Evolutionary conservation across 1,140 invertebrate species (phyloP).

Genomic region (Drosophila persimilis): DNA sequence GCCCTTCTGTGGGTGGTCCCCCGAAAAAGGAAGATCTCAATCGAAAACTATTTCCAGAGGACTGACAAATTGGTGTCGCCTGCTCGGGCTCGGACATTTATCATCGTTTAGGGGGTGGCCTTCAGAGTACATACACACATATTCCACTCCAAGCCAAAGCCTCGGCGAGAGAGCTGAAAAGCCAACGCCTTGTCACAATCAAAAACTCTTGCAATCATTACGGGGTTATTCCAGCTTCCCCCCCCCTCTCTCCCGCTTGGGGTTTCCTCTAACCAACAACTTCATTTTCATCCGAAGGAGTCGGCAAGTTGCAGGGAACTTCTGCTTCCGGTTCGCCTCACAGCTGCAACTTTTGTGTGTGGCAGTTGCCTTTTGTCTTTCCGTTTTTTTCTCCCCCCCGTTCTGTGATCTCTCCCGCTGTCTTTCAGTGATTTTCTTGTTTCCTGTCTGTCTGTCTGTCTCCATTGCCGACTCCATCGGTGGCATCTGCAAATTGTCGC

Average conservation of each 20-base stretch:
- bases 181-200: conserved; percentile 48
- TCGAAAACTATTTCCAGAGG: conserved; percentile 37
- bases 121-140: conserved; percentile 1
- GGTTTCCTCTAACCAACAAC: conserved; percentile 29
- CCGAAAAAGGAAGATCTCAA: conserved; percentile 31
- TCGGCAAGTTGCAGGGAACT: conserved; percentile 43
- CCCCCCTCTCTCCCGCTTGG: conserved; percentile 6
- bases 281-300: conserved; percentile 52
- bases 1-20: neutral
- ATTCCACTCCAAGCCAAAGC: neutral
- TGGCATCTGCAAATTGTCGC: conserved; percentile 66
- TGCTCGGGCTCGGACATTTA: conserved; percentile 52
- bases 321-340: conserved; percentile 47
- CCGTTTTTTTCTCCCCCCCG: neutral
- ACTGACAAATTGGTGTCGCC: conserved; percentile 62
- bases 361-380: conserved; percentile 22
- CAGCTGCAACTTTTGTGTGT: conserved; percentile 34
- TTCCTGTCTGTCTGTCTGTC: conserved; percentile 10
- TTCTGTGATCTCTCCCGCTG: neutral
- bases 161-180: neutral
- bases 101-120: conserved; percentile 36
- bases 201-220: conserved; percentile 54
- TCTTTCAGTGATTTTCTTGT: conserved; percentile 13
- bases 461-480: conserved; percentile 9
- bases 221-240: conserved; percentile 17